Conservation (phyloP, 2,797 vertebrate genomes). For the Anomalospiza imberbis region DNA sequence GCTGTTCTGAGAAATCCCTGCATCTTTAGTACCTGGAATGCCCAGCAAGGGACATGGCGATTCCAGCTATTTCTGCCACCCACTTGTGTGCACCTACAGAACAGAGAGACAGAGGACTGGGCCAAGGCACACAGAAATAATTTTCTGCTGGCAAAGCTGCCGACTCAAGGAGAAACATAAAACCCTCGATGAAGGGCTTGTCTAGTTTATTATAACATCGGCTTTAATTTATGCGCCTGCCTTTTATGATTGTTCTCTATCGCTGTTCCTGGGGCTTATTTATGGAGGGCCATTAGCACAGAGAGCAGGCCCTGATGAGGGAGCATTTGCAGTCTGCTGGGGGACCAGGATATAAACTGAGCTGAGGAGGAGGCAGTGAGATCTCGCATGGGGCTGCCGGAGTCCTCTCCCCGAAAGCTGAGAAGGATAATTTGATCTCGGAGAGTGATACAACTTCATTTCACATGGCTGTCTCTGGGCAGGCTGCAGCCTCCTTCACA, state of each 20-base stretch:
- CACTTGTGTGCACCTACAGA: background rate
- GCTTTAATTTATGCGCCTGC: constrained; percentile 51
- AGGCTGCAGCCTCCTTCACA: constrained; percentile 41
- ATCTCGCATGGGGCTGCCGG: background rate
- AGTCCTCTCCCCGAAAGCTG: background rate
- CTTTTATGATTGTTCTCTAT: constrained; percentile 54
- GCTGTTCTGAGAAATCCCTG: background rate
- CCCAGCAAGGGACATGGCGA: background rate
- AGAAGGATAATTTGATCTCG: constrained; percentile 25
- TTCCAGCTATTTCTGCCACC: background rate
- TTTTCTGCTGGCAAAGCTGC: constrained; percentile 3
- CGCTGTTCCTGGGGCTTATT: constrained; percentile 37
- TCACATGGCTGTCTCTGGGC: background rate
- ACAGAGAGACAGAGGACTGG: background rate
- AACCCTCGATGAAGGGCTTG: constrained; percentile 9
- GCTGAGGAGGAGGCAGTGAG: background rate
- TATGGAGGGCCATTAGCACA: constrained; percentile 28
- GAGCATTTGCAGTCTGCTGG: background rate
- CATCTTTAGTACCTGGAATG: background rate
- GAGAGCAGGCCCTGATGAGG: constrained; percentile 21
- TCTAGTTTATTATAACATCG: constrained; percentile 40
- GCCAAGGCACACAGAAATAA: background rate
- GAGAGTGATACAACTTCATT: background rate
- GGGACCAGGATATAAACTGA: background rate
- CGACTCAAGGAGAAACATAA: constrained; percentile 39